phyloP scores from a whole-genome alignment of 2,888 invertebrate genomes.

The Sialis fuliginosa region DNA sequence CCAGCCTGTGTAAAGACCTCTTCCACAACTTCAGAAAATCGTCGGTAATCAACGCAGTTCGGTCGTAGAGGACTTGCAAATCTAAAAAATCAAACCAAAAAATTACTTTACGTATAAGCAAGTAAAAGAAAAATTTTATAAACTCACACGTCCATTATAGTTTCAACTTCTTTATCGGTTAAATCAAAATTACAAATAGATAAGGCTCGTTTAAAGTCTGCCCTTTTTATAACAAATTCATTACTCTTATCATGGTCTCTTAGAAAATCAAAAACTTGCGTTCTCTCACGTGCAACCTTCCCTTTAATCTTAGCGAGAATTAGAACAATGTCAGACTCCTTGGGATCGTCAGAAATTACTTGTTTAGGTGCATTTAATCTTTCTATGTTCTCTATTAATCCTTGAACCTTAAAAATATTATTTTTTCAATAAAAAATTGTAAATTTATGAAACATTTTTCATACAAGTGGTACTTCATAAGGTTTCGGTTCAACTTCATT shows the following conservation, averaged over 20 bases:
- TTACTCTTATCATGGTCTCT: conserved; percentile 44
- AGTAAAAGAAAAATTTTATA: background rate
- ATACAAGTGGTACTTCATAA: conserved; percentile 24
- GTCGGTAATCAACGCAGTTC: conserved; percentile 43
- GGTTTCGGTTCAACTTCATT: conserved; percentile 37
- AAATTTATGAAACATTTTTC: background rate
- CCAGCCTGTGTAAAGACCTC: conserved; percentile 47
- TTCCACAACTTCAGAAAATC: conserved; percentile 49
- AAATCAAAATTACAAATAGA: conserved; percentile 46
- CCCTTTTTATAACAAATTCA: conserved; percentile 40
- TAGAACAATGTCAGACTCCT: conserved; percentile 46
- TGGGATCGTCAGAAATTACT: conserved; percentile 17
- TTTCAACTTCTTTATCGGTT: conserved; percentile 45
- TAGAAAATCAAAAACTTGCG: conserved; percentile 47
- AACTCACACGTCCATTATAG: conserved; percentile 52
- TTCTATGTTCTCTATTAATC: conserved; percentile 13
- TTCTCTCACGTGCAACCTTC: conserved; percentile 47
- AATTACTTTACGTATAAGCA: too few relatives aligned
- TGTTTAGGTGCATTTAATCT: conserved; percentile 20
- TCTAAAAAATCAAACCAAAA: conserved; percentile 21
- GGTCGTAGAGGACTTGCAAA: conserved; percentile 43
- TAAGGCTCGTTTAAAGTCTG: conserved; percentile 54
- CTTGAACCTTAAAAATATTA: conserved; percentile 11
- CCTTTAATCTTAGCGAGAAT: conserved; percentile 60
- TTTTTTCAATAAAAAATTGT: background rate